These are phyloP conservation scores for Elephantulus edwardii DNA, from an alignment of 2,113 vertebrate species.

Conservation along the genomic window DNA sequence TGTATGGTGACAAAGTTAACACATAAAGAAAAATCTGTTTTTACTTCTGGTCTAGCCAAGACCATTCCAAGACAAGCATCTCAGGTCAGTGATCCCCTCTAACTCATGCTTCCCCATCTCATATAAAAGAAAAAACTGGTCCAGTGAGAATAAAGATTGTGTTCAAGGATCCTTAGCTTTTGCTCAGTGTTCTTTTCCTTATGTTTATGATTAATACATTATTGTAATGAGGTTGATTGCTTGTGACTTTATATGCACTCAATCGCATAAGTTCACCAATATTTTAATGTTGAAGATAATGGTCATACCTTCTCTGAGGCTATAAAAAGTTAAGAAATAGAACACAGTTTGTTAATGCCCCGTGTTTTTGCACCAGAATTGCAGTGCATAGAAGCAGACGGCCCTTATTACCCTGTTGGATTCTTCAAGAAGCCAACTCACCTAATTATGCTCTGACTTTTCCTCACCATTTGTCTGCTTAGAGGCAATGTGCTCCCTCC, in stretches of 20 bases:
- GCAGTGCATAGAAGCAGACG: background rate
- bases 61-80: background rate
- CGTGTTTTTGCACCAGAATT: conserved; percentile 34
- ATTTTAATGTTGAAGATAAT: conserved; percentile 25
- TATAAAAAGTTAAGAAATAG: conserved; percentile 25
- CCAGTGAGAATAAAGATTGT: background rate
- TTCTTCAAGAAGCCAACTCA: conserved; percentile 58
- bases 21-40: background rate
- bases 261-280: background rate
- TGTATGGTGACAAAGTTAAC: background rate
- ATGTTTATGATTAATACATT: background rate
- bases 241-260: background rate
- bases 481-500: conserved; percentile 60
- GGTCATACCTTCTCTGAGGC: background rate
- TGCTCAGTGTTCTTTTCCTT: background rate
- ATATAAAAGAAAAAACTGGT: background rate
- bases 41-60: background rate
- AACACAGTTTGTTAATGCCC: background rate
- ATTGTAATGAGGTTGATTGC: conserved; percentile 8
- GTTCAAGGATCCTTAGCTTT: background rate
- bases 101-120: background rate
- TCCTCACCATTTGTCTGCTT: conserved; percentile 51
- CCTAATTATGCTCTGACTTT: conserved; percentile 71
- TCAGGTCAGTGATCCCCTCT: background rate
- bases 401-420: conserved; percentile 52